Evolutionary conservation across 2,888 invertebrate genomes (phyloP).

Genomic region (Pollenia griseotomentosa): DNA sequence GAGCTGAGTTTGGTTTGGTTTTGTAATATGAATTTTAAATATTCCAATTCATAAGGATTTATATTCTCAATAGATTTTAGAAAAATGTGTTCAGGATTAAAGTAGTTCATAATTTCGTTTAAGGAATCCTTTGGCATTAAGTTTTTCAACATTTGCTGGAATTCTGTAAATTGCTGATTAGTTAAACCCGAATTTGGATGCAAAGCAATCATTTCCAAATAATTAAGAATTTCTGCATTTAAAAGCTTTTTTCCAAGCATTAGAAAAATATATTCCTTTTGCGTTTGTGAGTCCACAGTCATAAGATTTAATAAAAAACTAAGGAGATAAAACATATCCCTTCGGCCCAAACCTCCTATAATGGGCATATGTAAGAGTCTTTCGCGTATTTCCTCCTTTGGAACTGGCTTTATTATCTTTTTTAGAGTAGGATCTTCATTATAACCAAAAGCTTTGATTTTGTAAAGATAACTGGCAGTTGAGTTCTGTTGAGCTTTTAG

Average conservation of each 20-base stretch:
- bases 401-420: conserved; percentile 14
- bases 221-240: conserved; percentile 35
- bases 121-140: neutral
- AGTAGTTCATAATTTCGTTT: neutral
- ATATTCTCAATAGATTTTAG: conserved; percentile 19
- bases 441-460: conserved; percentile 30
- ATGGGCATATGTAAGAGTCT: conserved; percentile 31
- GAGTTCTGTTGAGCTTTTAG: conserved; percentile 48
- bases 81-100: conserved; percentile 51
- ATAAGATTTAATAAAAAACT: conserved; percentile 54
- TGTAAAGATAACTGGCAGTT: conserved; percentile 56
- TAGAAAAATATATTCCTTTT: conserved; percentile 34
- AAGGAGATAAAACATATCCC: conserved; percentile 56
- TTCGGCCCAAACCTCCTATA: conserved; percentile 13
- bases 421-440: conserved; percentile 40
- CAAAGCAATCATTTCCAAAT: conserved; percentile 42
- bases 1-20: neutral
- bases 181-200: conserved; percentile 35
- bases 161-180: neutral
- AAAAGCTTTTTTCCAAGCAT: conserved; percentile 19
- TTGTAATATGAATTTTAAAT: conserved; percentile 49
- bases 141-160: conserved; percentile 5
- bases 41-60: conserved; percentile 63
- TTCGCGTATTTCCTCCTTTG: conserved; percentile 8
- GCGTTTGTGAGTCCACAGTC: neutral